A percentile compares a stretch with the other conserved stretches of the same genome.
These are phyloP conservation scores for Thermophis baileyi DNA, from an alignment of 2,113 vertebrate genomes.

Conservation along the genomic window DNA sequence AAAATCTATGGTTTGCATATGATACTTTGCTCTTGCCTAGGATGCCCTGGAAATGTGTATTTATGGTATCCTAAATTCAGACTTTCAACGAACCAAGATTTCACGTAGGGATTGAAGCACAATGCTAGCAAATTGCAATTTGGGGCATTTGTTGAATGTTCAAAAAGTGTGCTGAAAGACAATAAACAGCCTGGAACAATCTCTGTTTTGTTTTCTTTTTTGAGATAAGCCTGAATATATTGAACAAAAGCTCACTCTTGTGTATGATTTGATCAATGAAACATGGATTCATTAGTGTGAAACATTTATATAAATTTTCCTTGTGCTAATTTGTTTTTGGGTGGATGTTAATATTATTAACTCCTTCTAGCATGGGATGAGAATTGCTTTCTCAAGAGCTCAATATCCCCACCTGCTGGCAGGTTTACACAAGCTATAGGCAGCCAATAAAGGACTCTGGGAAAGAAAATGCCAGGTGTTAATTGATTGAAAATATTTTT, in stretches of 20 bases:
- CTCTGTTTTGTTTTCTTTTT: not conserved
- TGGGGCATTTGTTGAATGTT: not conserved
- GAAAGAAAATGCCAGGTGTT: fast-evolving
- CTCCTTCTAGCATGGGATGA: not conserved
- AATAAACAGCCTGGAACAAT: not conserved
- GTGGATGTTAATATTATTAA: not conserved
- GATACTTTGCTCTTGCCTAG: not conserved
- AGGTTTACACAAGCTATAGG: not conserved
- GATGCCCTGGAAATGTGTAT: not conserved
- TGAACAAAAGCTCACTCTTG: not conserved
- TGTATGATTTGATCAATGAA: not conserved
- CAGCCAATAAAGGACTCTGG: fast-evolving
- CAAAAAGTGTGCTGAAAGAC: not conserved
- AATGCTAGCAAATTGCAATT: not conserved
- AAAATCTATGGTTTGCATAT: not conserved
- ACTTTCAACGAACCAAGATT: not conserved
- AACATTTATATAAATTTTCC: not conserved
- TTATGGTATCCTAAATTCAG: not conserved
- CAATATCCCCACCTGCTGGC: constrained; percentile 47
- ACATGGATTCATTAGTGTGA: not conserved
- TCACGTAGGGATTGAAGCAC: not conserved
- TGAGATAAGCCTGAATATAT: not conserved
- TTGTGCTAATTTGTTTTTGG: not conserved
- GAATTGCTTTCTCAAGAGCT: not conserved
- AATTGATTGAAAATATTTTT: not conserved